Percentiles rank a stretch among this genome's conserved stretches.
These are phyloP conservation scores for Aurelia aurita complex sp. Pacific DNA, from an alignment of 30 jellyfish, hydroid and myxozoan species.

Conservation along the genomic window DNA sequence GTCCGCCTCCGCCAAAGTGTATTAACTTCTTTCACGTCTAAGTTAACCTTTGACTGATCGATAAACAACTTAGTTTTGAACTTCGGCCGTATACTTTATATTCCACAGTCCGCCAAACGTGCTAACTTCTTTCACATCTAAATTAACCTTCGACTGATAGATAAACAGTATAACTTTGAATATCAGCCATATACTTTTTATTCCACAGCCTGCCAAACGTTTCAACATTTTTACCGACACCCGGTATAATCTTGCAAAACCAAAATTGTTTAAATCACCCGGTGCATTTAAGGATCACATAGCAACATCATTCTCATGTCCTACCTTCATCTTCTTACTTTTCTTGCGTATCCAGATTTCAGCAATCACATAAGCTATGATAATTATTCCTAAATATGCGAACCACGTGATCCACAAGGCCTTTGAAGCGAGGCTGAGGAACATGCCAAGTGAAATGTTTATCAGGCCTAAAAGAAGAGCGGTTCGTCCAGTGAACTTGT, in stretches of 20 bases:
- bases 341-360: slow-evolving; percentile 16
- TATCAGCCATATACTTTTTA: no score
- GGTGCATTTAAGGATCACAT: not conserved
- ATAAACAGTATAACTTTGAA: no score
- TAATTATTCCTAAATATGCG: slow-evolving; percentile 23
- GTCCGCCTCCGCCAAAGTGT: no score
- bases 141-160: no score
- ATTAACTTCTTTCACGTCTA: no score
- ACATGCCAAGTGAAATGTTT: slow-evolving; percentile 61
- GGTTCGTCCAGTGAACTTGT: slow-evolving; percentile 48
- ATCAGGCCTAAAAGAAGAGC: slow-evolving; percentile 49
- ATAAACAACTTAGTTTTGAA: no score
- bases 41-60: no score
- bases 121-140: no score
- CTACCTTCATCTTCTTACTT: slow-evolving; percentile 1
- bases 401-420: slow-evolving; percentile 61
- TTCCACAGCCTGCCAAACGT: no score
- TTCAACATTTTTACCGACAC: no score
- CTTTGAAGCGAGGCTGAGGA: slow-evolving; percentile 48
- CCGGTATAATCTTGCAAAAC: not conserved
- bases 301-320: slow-evolving; percentile 1
- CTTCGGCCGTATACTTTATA: no score
- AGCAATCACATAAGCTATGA: slow-evolving; percentile 28
- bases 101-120: no score
- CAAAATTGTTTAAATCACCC: not conserved